Evolutionary conservation across 2,113 vertebrate genomes (phyloP), one percentile per base, ranked within the genome.

Genomic region (Ammodytes dubius): DNA sequence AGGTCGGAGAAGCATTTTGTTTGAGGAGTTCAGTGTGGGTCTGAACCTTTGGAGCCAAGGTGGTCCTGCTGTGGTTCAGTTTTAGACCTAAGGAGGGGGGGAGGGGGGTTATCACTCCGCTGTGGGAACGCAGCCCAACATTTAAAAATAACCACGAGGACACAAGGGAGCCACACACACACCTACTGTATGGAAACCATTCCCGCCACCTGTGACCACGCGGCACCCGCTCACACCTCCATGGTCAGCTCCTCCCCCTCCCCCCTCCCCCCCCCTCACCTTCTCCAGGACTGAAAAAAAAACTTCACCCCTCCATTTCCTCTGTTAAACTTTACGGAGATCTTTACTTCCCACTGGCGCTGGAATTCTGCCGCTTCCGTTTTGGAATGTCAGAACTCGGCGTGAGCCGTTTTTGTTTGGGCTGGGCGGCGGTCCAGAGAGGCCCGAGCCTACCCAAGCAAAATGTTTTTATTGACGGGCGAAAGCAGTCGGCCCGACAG

Each of bases 381-480:
- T 87, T 90, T 67, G 68, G 72, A 91, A 81, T 57, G 85, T 87
- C 86, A 88, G 60, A 81, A 79, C 53, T 83, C 70, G 10, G 15
- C 77, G 82, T 57, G 82, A 79, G 83, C 61, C 67, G 56, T 79
- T 89, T 82, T 89, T 82, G 83, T 89, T 85, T 70, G 87, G 79
- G 67, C 69, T 6, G 70, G 85, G 81, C 86, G 52, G 64, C 15
- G 11, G 60, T 83, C 88, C 87, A 86, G 77, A 72, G 84, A 82
- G 73, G 81, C 88, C 74, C 14, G 35, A 81, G 80, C 74, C 46
- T 67, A 69, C 92, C 92, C 88, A 91, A 92, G 52, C 68, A 88
- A 92, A 93, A 92, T 91, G 91, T 94, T 95, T 94, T 95, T 94
- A 92, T 93, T 95, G 93, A 93, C 91, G 79, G 90, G 86, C 71